Conservation (phyloP, 1,140 invertebrate genomes). For the Drosophila erecta region DNA sequence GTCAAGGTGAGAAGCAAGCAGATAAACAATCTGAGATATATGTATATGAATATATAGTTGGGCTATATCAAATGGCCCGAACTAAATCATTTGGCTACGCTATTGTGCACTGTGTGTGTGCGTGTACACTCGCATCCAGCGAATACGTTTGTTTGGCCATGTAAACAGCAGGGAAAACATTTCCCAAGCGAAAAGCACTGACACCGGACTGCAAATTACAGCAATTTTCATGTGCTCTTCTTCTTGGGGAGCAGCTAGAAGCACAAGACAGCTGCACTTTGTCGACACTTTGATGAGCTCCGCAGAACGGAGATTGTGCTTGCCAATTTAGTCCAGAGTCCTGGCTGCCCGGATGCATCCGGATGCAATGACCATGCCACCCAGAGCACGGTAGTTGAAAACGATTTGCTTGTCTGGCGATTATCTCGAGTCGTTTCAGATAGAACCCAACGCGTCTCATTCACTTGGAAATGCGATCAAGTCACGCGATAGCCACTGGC, state of each 20-base stretch:
- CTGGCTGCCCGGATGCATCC: slow-evolving; percentile 10
- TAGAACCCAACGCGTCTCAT: slow-evolving; percentile 48
- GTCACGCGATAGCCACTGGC: slow-evolving; percentile 50
- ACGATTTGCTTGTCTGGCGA: slow-evolving; percentile 59
- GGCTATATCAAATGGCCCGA: slow-evolving; percentile 30
- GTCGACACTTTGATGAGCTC: slow-evolving; percentile 75
- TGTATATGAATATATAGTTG: neutral
- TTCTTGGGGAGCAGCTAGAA: slow-evolving; percentile 14
- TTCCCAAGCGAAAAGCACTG: slow-evolving; percentile 56
- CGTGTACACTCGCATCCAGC: slow-evolving; percentile 34
- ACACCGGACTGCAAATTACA: slow-evolving; percentile 67
- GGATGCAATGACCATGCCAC: slow-evolving; percentile 44
- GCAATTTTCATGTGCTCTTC: slow-evolving; percentile 50
- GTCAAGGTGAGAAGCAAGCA: slow-evolving; percentile 63
- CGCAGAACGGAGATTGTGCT: slow-evolving; percentile 1
- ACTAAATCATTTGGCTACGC: slow-evolving; percentile 55
- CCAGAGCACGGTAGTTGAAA: slow-evolving; percentile 55
- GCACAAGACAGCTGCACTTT: slow-evolving; percentile 52
- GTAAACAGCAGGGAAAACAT: slow-evolving; percentile 54
- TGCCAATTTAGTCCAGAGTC: slow-evolving; percentile 36
- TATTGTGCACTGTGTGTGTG: slow-evolving; percentile 41
- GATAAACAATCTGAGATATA: slow-evolving; percentile 1
- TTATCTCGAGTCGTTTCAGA: slow-evolving; percentile 56
- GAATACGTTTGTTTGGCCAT: slow-evolving; percentile 54
- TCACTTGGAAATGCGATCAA: slow-evolving; percentile 58